Conservation (phyloP, 2,888 invertebrate species). For the Notocelia uddmanniana region DNA sequence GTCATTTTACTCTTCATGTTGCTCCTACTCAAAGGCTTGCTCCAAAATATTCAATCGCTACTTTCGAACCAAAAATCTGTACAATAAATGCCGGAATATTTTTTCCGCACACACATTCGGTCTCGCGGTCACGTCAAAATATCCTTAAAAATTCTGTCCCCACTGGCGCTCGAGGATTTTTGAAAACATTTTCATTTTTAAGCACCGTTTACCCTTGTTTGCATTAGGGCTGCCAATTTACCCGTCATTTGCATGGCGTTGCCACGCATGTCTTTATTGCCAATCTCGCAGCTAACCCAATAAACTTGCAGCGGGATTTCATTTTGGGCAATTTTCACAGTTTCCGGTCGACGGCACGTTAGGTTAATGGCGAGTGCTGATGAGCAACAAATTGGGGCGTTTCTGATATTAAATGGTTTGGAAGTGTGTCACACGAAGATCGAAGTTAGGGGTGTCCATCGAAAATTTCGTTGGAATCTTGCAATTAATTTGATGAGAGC, state of each 20-base stretch:
- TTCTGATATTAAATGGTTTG: conserved; percentile 30
- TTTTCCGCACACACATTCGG: neutral
- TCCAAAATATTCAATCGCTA: neutral
- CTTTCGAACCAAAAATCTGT: neutral
- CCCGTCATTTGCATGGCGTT: conserved; percentile 63
- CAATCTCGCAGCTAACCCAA: conserved; percentile 84
- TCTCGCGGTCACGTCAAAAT: conserved; percentile 19
- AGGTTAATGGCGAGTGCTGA: conserved; percentile 34
- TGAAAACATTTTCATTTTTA: conserved; percentile 33
- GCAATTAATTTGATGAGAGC: neutral
- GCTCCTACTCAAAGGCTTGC: too few relatives aligned
- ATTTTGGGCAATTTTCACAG: conserved; percentile 65
- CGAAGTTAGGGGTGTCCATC: conserved; percentile 10
- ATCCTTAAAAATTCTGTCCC: conserved; percentile 7
- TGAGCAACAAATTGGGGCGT: conserved; percentile 41
- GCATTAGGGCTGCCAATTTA: conserved; percentile 65
- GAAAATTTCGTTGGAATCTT: neutral
- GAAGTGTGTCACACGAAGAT: conserved; percentile 25
- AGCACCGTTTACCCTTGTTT: conserved; percentile 36
- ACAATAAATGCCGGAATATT: conserved; percentile 1
- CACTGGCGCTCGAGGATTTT: neutral
- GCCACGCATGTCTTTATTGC: conserved; percentile 66
- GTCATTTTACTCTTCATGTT: too few relatives aligned
- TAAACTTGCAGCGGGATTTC: conserved; percentile 76
- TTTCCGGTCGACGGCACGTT: conserved; percentile 41